Evolutionary conservation across 2,888 invertebrate genomes (phyloP), one percentile per base, ranked within the genome.

Genomic region (Eledone cirrhosa): DNA sequence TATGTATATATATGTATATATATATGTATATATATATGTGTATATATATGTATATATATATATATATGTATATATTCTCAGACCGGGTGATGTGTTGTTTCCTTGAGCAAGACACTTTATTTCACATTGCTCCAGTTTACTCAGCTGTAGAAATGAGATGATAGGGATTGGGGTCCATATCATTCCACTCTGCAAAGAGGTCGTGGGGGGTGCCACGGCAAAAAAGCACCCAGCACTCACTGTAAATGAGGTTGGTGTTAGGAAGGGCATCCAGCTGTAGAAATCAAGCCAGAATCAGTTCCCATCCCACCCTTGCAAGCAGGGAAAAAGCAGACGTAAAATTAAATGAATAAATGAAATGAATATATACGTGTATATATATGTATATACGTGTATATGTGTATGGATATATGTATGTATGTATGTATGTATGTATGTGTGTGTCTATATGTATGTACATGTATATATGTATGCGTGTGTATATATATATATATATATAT

Each of bases 51-150:
- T 76, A 4, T 76, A 41, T 33, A 7, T 2, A 81, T 27, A 88
- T 89, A 5, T 53, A n/a, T 53, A 3, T 53, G 53, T 53, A 5
- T 53, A n/a, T 53, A 5, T 53, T 19, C n/a, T 1, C n/a, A n/a
- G 19, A 5, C n/a, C 19, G 19, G 4, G 19, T 19, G 2, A 53
- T 53, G 53, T 19, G n/a, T 53, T 7, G 24, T 63, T 22, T 63
- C 7, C 24, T 5, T 14, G 24, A 4, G 63, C n/a, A 29, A 13
- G 31, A n/a, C n/a, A n/a, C n/a, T n/a, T n/a, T n/a, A n/a, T n/a
- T n/a, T n/a, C n/a, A n/a, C n/a, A n/a, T n/a, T n/a, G n/a, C n/a
- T n/a, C n/a, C n/a, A n/a, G n/a, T n/a, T n/a, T n/a, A n/a, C n/a
- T n/a, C n/a, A n/a, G n/a, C n/a, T n/a, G n/a, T n/a, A n/a, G n/a